A percentile compares a stretch with the other conserved stretches of the same genome.
Evolutionary conservation across 1,140 invertebrate genomes (phyloP).

Genomic region (Drosophila auraria): DNA sequence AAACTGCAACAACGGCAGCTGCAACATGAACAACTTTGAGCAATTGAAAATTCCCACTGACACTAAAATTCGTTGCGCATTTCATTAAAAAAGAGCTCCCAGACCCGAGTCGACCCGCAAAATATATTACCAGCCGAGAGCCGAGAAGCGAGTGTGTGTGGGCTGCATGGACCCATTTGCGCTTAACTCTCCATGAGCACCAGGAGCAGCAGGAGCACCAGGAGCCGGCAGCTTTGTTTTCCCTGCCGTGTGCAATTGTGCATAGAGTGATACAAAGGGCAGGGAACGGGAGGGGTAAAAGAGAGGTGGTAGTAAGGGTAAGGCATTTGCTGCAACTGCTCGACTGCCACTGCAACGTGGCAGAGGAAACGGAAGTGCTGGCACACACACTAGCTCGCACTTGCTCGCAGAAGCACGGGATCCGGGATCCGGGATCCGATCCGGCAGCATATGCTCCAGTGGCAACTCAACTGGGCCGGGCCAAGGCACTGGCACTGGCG

Average conservation of each 20-base stretch:
- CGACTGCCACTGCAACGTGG: slow-evolving; percentile 61
- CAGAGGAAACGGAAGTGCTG: slow-evolving; percentile 68
- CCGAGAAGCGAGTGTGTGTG: slow-evolving; percentile 39
- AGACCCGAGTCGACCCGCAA: slow-evolving; percentile 21
- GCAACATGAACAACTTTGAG: slow-evolving; percentile 55
- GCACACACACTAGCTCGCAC: slow-evolving; percentile 28
- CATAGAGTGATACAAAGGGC: slow-evolving; percentile 68
- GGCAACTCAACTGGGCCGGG: slow-evolving; percentile 35
- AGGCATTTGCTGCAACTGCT: slow-evolving; percentile 27
- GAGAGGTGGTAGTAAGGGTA: not conserved
- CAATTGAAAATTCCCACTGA: slow-evolving; percentile 73
- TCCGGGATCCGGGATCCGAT: slow-evolving; percentile 22
- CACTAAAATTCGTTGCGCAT: slow-evolving; percentile 76
- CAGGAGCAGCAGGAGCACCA: slow-evolving; percentile 23
- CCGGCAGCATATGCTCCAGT: slow-evolving; percentile 56
- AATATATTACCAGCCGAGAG: slow-evolving; percentile 43
- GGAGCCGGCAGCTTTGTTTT: slow-evolving; percentile 58
- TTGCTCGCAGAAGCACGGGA: slow-evolving; percentile 20
- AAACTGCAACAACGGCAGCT: slow-evolving; percentile 46
- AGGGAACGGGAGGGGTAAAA: not conserved
- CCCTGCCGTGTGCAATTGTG: slow-evolving; percentile 71
- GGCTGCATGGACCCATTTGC: slow-evolving; percentile 71
- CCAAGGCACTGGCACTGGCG: slow-evolving; percentile 59
- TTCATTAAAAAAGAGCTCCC: slow-evolving; percentile 64
- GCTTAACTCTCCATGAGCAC: slow-evolving; percentile 57